Conservation (phyloP, 2,113 vertebrate species). For the Caretta caretta region DNA sequence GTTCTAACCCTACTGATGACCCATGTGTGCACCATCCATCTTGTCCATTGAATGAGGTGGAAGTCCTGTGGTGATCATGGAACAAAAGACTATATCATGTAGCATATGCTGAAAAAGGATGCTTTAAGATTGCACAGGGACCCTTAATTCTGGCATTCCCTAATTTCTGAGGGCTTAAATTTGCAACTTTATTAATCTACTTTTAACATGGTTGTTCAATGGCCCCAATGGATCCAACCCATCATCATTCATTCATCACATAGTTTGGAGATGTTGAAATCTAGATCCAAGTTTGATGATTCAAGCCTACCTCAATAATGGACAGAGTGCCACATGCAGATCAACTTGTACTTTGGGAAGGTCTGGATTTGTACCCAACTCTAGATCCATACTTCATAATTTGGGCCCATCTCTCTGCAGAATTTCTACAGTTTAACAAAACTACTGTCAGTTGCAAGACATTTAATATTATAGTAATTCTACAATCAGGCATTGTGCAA, state of each 20-base stretch:
- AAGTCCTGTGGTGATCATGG: too few relatives aligned
- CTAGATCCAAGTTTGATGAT: neutral
- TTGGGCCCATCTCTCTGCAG: too few relatives aligned
- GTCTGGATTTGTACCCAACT: too few relatives aligned
- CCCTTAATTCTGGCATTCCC: too few relatives aligned
- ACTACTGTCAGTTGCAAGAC: conserved; percentile 4
- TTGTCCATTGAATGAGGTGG: too few relatives aligned
- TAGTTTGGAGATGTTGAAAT: neutral
- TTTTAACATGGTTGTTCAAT: neutral
- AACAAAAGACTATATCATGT: too few relatives aligned
- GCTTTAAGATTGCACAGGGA: too few relatives aligned
- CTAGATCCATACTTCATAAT: too few relatives aligned
- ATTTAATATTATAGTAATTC: neutral
- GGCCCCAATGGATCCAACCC: neutral
- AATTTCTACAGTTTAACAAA: neutral
- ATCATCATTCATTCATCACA: neutral
- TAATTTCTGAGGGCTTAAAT: neutral
- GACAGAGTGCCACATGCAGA: neutral
- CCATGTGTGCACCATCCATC: too few relatives aligned
- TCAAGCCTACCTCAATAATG: neutral
- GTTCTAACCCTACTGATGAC: too few relatives aligned
- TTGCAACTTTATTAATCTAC: neutral
- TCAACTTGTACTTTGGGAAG: too few relatives aligned
- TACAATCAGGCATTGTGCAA: neutral
- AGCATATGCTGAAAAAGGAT: too few relatives aligned